These are phyloP conservation scores for Hirundo rustica DNA, from an alignment of 2,797 vertebrate species.

Conservation along the genomic window DNA sequence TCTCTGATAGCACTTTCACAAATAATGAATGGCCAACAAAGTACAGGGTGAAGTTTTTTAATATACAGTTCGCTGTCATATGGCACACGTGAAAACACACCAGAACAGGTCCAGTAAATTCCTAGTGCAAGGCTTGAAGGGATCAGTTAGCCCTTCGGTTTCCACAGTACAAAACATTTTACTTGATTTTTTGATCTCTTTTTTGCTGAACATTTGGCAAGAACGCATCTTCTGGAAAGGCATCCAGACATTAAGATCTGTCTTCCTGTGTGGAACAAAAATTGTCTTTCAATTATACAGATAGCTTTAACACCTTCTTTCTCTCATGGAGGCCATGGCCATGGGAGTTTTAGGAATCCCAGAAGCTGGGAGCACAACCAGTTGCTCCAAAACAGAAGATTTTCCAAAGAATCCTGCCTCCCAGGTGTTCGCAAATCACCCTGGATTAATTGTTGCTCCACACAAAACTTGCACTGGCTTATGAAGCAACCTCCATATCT, in stretches of 20 bases:
- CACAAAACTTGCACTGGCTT: not conserved
- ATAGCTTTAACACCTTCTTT: not conserved
- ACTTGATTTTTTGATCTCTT: accelerated
- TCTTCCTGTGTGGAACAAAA: not conserved
- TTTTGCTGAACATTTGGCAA: not conserved
- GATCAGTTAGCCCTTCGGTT: not conserved
- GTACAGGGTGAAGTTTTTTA: not conserved
- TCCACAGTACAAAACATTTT: not conserved
- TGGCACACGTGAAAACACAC: accelerated
- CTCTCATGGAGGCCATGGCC: not conserved
- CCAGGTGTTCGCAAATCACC: not conserved
- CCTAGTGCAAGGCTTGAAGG: not conserved
- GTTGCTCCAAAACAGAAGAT: not conserved
- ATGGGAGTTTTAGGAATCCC: not conserved
- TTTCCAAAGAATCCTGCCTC: not conserved
- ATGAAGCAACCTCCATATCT: not conserved
- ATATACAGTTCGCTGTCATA: not conserved
- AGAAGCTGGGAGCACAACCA: not conserved
- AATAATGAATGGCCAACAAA: not conserved
- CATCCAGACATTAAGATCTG: not conserved
- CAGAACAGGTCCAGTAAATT: not conserved
- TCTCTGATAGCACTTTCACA: not conserved
- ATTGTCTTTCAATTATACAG: not conserved
- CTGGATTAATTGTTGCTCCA: not conserved
- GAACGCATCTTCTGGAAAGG: not conserved